Evolutionary conservation across 1,140 invertebrate species (phyloP), one percentile per base, ranked within the genome.

Genomic region (Apis cerana): DNA sequence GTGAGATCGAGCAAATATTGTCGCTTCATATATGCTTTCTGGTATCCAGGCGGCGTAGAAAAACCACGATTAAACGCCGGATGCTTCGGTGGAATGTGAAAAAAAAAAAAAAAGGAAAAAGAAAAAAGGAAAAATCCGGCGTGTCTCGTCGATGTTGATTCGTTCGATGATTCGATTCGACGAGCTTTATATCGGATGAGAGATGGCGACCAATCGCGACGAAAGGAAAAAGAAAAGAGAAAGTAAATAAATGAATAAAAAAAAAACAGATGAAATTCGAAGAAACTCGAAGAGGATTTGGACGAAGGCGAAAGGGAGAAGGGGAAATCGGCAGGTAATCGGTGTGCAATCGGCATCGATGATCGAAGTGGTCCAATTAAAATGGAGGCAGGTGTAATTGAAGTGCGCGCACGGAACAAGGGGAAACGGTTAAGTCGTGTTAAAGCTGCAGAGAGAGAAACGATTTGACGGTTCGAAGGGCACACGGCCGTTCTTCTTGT

Each of bases 311-410:
- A 19, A 4, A 11, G 10, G 2, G 5, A 0, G 9, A 17, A 11
- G 2, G 52, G 15, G 65, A 58, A 65, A 56, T 27, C 65, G 48
- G 27, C 17, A 3, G 62, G 23, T 50, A 69, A 77, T 64, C 27
- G 12, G 19, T 48, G 58, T 58, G 27, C 54, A 61, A 88, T 48
- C 23, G 52, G 54, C 67, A 61, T 67, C 62, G 59, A 77, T 87
- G 67, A 79, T 72, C 75, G 79, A 71, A 64, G 23, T 61, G 68
- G 70, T 56, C 61, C 62, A 75, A 84, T 80, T 79, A 74, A 80
- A 74, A 43, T 48, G 81, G 56, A 75, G 82, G 64, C 64, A 81
- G 85, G 69, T 88, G 61, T 71, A 87, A 84, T 85, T 65, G 75
- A 84, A 85, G 71, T 59, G 82, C 54, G n/a, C 27, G 56, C 43